phyloP scores from a whole-genome alignment of 2,888 invertebrate species.

The Drosophila koepferae region DNA sequence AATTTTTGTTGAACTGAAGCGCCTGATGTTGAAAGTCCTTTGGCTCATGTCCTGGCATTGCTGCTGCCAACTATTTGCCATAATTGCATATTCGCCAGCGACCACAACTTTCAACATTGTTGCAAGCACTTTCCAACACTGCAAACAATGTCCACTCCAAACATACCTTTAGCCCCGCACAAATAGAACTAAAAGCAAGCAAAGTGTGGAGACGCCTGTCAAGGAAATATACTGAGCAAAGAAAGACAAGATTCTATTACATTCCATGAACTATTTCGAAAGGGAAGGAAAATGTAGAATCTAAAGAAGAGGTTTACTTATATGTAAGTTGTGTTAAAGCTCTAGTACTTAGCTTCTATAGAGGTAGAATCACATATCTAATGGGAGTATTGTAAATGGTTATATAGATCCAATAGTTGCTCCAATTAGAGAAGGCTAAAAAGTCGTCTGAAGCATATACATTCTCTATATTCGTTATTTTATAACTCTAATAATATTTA shows the following conservation, averaged over 20 bases:
- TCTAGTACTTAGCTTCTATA: too few relatives aligned
- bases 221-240: neutral
- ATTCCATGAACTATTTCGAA: neutral
- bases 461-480: too few relatives aligned
- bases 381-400: too few relatives aligned
- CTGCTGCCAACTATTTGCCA: conserved; percentile 35
- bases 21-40: conserved; percentile 16
- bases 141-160: conserved; percentile 38
- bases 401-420: too few relatives aligned
- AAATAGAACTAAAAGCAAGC: neutral
- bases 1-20: conserved; percentile 39
- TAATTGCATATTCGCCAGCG: conserved; percentile 36
- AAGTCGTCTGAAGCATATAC: too few relatives aligned
- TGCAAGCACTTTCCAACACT: conserved; percentile 26
- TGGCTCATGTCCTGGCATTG: conserved; percentile 15
- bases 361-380: too few relatives aligned
- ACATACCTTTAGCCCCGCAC: neutral
- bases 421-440: too few relatives aligned
- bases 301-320: neutral
- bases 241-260: neutral
- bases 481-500: too few relatives aligned
- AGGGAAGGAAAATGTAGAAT: too few relatives aligned
- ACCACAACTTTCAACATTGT: conserved; percentile 30
- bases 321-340: neutral
- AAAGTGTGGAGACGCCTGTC: rapidly evolving